Conservation (phyloP, 2,888 invertebrate genomes). For the Pseudolycoriella hygida region DNA sequence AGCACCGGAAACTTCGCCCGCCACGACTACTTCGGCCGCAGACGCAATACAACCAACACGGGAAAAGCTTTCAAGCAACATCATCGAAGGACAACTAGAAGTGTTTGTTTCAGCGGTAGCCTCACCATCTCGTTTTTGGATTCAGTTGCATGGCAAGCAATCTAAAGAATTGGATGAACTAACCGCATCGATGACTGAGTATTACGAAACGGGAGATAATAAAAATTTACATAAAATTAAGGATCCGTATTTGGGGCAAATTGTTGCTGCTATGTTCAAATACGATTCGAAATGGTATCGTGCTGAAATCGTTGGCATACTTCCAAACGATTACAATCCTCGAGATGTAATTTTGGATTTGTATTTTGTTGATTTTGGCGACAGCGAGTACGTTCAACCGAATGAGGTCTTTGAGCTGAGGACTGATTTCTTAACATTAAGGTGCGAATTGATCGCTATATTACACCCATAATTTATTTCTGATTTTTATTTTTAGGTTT, state of each 20-base stretch:
- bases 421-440: conserved; percentile 38
- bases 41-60: conserved; percentile 15
- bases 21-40: background rate
- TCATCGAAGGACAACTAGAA: conserved; percentile 45
- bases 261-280: conserved; percentile 70
- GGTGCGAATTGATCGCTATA: conserved; percentile 15
- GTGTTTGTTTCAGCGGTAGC: conserved; percentile 77
- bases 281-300: conserved; percentile 72
- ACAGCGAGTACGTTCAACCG: conserved; percentile 48
- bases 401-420: conserved; percentile 53
- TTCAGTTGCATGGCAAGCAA: conserved; percentile 62
- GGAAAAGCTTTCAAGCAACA: conserved; percentile 18
- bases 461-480: too few species aligned
- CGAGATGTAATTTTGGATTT: conserved; percentile 46
- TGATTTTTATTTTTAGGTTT: conserved; percentile 18
- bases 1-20: too few species aligned
- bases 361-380: conserved; percentile 79
- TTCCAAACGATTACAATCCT: conserved; percentile 41
- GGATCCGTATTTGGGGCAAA: conserved; percentile 48
- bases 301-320: conserved; percentile 22
- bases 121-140: conserved; percentile 67
- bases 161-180: conserved; percentile 61
- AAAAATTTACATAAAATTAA: conserved; percentile 39
- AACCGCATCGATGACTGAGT: conserved; percentile 66
- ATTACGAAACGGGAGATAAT: conserved; percentile 49